Conservation (phyloP, 2,888 invertebrate species). For the Ichneumon xanthorius region DNA sequence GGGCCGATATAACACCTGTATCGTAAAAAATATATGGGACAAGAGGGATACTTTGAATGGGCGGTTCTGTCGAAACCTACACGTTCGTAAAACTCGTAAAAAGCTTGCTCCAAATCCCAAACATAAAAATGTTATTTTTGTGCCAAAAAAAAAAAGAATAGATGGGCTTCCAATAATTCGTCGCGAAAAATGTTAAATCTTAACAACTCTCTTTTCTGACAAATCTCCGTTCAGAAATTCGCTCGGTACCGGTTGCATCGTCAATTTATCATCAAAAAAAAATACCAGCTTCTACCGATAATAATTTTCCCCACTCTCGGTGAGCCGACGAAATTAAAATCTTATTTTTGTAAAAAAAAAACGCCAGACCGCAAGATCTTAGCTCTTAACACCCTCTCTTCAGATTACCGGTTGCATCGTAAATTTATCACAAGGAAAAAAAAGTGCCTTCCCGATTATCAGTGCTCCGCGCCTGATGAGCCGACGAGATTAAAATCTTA, state of each 20-base stretch:
- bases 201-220: too few relatives aligned
- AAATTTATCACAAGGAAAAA: neutral
- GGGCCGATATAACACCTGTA: slow-evolving; percentile 25
- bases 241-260: neutral
- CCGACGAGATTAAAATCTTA: too few relatives aligned
- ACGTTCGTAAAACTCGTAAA: neutral
- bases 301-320: neutral
- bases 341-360: too few relatives aligned
- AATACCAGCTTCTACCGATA: neutral
- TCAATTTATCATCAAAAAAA: neutral
- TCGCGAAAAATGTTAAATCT: too few relatives aligned
- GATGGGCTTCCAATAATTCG: neutral
- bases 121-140: neutral
- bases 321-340: neutral
- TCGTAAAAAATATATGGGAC: slow-evolving; percentile 27
- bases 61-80: neutral
- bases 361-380: too few relatives aligned
- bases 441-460: too few relatives aligned
- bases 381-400: neutral
- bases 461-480: too few relatives aligned
- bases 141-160: neutral
- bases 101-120: neutral
- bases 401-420: neutral
- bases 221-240: neutral
- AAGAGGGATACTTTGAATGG: slow-evolving; percentile 26